These are phyloP conservation scores for Cariama cristata DNA, from an alignment of 2,113 vertebrate genomes.

Conservation along the genomic window DNA sequence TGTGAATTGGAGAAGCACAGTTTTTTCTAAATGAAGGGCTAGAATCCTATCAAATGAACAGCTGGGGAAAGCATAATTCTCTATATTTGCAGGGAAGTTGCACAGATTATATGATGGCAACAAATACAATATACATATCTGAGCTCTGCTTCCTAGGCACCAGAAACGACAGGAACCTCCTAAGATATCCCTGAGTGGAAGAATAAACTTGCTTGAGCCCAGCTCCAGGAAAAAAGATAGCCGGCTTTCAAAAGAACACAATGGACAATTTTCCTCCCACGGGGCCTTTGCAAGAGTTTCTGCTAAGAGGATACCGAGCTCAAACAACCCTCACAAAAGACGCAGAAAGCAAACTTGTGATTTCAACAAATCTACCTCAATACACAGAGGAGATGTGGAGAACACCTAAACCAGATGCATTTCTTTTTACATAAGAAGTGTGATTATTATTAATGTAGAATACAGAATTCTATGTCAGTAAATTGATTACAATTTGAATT, in stretches of 20 bases:
- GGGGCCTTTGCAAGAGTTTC: slow-evolving; percentile 12
- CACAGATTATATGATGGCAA: slow-evolving; percentile 17
- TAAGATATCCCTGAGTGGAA: slow-evolving; percentile 53
- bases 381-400: background rate
- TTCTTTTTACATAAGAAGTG: background rate
- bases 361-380: background rate
- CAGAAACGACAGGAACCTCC: slow-evolving; percentile 52
- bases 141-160: slow-evolving; percentile 33
- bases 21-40: slow-evolving; percentile 25
- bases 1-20: background rate
- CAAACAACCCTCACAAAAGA: slow-evolving; percentile 20
- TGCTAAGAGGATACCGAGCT: slow-evolving; percentile 16
- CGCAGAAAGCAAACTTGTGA: background rate
- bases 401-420: background rate
- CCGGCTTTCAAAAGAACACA: slow-evolving; percentile 43
- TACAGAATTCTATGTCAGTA: background rate
- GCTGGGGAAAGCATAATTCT: slow-evolving; percentile 7
- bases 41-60: slow-evolving; percentile 44
- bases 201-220: slow-evolving; percentile 46
- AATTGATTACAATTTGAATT: background rate
- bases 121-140: slow-evolving; percentile 42
- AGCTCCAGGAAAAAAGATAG: slow-evolving; percentile 52
- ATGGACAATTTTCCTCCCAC: slow-evolving; percentile 46
- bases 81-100: slow-evolving; percentile 41
- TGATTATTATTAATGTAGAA: background rate